A percentile compares a stretch with the other conserved stretches of the same genome.
These are phyloP conservation scores for Chlorodrepanis virens DNA, from an alignment of 2,113 vertebrate species.

Conservation along the genomic window DNA sequence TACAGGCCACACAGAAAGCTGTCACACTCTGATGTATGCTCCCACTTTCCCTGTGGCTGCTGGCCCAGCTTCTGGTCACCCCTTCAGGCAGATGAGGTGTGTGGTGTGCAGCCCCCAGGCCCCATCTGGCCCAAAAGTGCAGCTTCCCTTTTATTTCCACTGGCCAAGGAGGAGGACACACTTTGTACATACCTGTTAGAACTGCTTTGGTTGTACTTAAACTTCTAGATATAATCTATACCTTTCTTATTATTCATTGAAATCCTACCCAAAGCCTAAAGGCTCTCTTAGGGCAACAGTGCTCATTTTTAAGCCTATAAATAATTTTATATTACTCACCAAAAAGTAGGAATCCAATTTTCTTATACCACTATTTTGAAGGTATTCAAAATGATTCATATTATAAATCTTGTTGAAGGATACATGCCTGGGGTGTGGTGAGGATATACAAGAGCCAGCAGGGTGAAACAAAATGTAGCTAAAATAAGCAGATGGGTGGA, in stretches of 20 bases:
- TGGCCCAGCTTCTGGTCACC: not conserved
- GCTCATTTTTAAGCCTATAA: slow-evolving; percentile 33
- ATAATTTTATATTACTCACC: slow-evolving; percentile 9
- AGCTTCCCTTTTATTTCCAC: not conserved
- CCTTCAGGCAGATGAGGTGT: not conserved
- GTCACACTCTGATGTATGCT: rapidly evolving
- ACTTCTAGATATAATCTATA: not conserved
- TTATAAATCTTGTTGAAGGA: slow-evolving; percentile 50
- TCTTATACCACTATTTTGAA: slow-evolving; percentile 21
- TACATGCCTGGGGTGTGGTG: slow-evolving; percentile 3
- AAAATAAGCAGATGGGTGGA: slow-evolving; percentile 34
- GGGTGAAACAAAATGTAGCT: slow-evolving; percentile 17
- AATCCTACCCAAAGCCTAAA: not conserved
- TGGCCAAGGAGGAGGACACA: not conserved
- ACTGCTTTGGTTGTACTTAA: not conserved
- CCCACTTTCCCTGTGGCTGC: not conserved
- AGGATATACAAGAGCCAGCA: not conserved
- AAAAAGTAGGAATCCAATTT: slow-evolving; percentile 22
- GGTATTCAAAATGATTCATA: not conserved
- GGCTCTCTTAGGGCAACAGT: not conserved
- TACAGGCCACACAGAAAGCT: not conserved
- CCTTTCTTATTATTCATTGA: not conserved
- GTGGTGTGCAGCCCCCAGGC: not conserved
- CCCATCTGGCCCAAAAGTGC: not conserved
- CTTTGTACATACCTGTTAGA: not conserved